Evolutionary conservation across 2,888 invertebrate species (phyloP).

Genomic region (Vandiemenella viatica): DNA sequence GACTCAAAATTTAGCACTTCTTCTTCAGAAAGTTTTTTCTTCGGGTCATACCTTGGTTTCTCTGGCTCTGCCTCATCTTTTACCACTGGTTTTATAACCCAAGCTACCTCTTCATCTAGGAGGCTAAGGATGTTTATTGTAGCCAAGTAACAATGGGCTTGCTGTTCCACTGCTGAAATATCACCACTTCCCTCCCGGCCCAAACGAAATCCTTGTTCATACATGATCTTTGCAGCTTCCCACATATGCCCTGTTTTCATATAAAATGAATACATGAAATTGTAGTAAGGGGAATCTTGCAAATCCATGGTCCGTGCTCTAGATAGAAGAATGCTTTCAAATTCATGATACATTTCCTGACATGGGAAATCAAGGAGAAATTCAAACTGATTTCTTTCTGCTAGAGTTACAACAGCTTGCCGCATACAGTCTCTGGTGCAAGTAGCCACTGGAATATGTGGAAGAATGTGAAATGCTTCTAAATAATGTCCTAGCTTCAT

Average conservation of each 20-base stretch:
- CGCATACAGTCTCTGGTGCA: constrained; percentile 57
- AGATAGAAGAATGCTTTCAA: constrained; percentile 63
- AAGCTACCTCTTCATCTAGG: constrained; percentile 62
- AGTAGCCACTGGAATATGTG: constrained; percentile 50
- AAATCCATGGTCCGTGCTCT: constrained; percentile 62
- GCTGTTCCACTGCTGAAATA: constrained; percentile 46
- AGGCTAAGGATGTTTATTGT: constrained; percentile 66
- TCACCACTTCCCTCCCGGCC: constrained; percentile 27
- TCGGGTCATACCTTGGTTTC: constrained; percentile 3
- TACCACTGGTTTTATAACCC: constrained; percentile 58
- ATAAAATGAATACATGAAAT: constrained; percentile 78
- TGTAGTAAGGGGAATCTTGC: constrained; percentile 61
- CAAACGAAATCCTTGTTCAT: constrained; percentile 61
- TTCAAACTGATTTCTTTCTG: constrained; percentile 49
- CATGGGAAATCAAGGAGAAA: constrained; percentile 50
- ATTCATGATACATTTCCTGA: constrained; percentile 34
- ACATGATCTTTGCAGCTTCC: constrained; percentile 79
- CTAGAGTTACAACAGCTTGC: constrained; percentile 55
- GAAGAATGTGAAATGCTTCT: constrained; percentile 55
- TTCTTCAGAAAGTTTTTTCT: constrained; percentile 1
- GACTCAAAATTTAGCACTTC: not conserved
- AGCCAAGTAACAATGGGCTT: constrained; percentile 64
- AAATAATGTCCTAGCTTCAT: constrained; percentile 53
- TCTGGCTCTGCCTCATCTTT: constrained; percentile 11
- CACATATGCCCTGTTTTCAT: constrained; percentile 65